Evolutionary conservation across 2,113 vertebrate species (phyloP), one percentile per base, ranked within the genome.

Genomic region (Cyphotilapia sp.): DNA sequence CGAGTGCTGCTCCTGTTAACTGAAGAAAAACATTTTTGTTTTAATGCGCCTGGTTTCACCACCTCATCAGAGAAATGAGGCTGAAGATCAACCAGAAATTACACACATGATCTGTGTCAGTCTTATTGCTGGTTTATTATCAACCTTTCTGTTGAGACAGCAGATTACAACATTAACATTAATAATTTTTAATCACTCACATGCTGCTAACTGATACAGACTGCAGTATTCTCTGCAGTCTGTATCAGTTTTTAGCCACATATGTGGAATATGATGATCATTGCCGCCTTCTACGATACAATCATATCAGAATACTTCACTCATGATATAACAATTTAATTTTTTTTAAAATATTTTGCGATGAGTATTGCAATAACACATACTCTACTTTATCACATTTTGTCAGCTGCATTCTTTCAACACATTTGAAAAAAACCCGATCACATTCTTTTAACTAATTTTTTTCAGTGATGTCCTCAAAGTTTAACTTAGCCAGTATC

Each of bases 341-440:
- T 33, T 63, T 63, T 61, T 63, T 0, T 0, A 4, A 61, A 33
- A 61, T 19, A 19, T 63, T 63, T 33, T 11, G 9, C 2, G 2
- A 11, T 33, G 9, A 63, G 1, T 63, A 35, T 35, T 35, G 31
- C 61, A 66, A 12, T 35, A n/a, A 66, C 31, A 35, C 31, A 0
- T 66, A 35, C 9, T 63, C 3, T n/a, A 35, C 14, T 63, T 1
- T 11, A 35, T 66, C 61, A n/a, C 61, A 66, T 66, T 35, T 35
- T 66, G 61, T 35, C 61, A 35, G 31, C 6, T 35, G 61, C 9
- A 35, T 63, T 63, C 17, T 63, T 35, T 54, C 53, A 54, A 54
- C n/a, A 24, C 3, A 54, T 22, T 22, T 54, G 10, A 1, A 22
- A 22, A 22, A 3, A 1, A 0, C 4, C 49, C 0, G 19, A 53